Percentiles rank a stretch among this genome's conserved stretches.
Evolutionary conservation across 37 sponge, comb jelly and placozoan species (phyloP).

Genomic region (Crambe crambe): DNA sequence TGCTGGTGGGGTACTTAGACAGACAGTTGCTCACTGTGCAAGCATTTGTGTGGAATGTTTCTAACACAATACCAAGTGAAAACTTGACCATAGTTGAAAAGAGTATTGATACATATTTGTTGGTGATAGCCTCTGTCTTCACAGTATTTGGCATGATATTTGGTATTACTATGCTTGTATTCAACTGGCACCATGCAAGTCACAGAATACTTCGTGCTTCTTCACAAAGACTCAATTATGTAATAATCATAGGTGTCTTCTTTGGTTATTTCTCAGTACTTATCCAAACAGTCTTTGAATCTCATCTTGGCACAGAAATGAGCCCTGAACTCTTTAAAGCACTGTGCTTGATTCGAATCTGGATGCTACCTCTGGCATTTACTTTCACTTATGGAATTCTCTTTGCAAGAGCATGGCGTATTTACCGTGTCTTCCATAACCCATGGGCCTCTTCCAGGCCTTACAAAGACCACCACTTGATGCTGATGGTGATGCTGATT

Average conservation of each 20-base stretch:
- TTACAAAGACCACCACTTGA: constrained; percentile 37
- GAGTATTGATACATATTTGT: neutral
- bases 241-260: constrained; percentile 14
- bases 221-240: constrained; percentile 16
- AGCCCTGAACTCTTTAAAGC: neutral
- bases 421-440: constrained; percentile 49
- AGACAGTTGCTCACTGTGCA: neutral
- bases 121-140: neutral
- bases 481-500: constrained; percentile 37
- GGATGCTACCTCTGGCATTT: constrained; percentile 43
- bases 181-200: constrained; percentile 5
- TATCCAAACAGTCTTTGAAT: neutral
- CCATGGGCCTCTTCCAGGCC: neutral
- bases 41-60: neutral
- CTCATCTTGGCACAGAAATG: neutral
- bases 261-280: constrained; percentile 1
- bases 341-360: constrained; percentile 32
- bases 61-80: neutral
- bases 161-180: neutral
- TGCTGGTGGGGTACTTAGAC: neutral
- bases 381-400: constrained; percentile 51
- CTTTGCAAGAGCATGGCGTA: constrained; percentile 58
- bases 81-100: neutral
- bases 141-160: constrained; percentile 6
- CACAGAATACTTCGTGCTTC: constrained; percentile 21